Percentiles rank a stretch among this genome's conserved stretches.
Conservation (phyloP, 2,888 invertebrate species). For the Eilema depressum region DNA sequence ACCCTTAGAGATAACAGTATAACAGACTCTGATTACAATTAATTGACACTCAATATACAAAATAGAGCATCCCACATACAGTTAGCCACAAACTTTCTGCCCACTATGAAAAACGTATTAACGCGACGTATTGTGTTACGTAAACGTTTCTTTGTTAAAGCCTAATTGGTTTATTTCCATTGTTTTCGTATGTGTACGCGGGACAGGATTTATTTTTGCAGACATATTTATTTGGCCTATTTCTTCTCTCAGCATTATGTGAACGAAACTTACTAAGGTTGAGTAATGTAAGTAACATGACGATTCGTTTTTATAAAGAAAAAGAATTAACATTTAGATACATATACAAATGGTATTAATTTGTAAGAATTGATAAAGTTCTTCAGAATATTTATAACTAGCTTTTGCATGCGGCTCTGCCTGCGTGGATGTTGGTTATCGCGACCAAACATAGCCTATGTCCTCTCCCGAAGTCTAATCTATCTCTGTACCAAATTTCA, state of each 20-base stretch:
- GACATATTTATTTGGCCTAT: slow-evolving; percentile 21
- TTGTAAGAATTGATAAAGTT: not conserved
- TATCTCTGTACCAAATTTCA: too few species aligned
- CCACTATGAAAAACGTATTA: not conserved
- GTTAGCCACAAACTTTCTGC: slow-evolving; percentile 8
- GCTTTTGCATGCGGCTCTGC: too few species aligned
- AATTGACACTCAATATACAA: not conserved
- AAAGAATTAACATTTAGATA: not conserved
- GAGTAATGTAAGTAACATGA: not conserved
- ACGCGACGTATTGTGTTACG: slow-evolving; percentile 33
- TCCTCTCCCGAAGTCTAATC: too few species aligned
- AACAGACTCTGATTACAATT: not conserved
- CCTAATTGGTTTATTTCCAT: slow-evolving; percentile 48
- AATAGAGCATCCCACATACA: not conserved
- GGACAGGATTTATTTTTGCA: slow-evolving; percentile 28
- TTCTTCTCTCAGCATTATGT: not conserved
- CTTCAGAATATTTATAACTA: too few species aligned
- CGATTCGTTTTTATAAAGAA: not conserved
- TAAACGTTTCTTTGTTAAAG: slow-evolving; percentile 48
- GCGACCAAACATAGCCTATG: too few species aligned
- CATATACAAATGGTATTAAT: not conserved
- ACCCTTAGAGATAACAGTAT: too few species aligned
- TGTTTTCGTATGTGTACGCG: slow-evolving; percentile 39
- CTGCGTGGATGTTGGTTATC: too few species aligned
- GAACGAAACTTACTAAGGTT: not conserved